Conservation (phyloP, 2,113 vertebrate species). For the Gopherus flavomarginatus region DNA sequence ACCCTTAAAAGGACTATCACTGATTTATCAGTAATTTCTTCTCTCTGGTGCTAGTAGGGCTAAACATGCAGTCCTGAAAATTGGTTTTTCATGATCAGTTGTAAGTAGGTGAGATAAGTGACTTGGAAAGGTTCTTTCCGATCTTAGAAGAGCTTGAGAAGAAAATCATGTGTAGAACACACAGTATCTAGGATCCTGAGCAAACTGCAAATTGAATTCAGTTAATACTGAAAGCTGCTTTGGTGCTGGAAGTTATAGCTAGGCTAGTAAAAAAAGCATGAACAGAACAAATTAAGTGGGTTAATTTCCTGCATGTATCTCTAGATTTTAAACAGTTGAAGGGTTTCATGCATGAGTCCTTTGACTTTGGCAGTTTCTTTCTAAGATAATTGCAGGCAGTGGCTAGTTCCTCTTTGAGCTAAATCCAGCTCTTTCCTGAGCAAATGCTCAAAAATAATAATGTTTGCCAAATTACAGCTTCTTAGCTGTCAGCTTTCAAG, state of each 20-base stretch:
- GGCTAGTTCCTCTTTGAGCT: conserved; percentile 51
- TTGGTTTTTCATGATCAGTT: not conserved
- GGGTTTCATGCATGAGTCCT: conserved; percentile 23
- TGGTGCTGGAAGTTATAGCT: conserved; percentile 48
- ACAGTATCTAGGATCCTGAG: conserved; percentile 13
- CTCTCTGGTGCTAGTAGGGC: not conserved
- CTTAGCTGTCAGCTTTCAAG: conserved; percentile 37
- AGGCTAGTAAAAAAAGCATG: conserved; percentile 29
- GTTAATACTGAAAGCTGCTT: conserved; percentile 26
- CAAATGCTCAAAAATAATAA: conserved; percentile 65
- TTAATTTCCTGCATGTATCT: conserved; percentile 52
- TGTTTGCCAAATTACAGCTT: conserved; percentile 59
- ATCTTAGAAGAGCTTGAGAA: not conserved
- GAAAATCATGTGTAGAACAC: not conserved
- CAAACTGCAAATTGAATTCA: conserved; percentile 36
- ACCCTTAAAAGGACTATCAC: not conserved
- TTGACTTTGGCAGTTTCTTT: conserved; percentile 47
- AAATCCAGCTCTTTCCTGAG: conserved; percentile 63
- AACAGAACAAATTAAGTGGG: conserved; percentile 29
- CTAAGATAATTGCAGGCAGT: conserved; percentile 63
- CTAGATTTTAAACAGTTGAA: conserved; percentile 45
- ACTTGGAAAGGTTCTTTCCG: conserved; percentile 3
- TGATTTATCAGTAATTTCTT: not conserved
- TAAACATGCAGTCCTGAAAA: not conserved
- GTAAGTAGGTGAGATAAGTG: not conserved